These are phyloP conservation scores for Gymnothorax javanicus DNA, from an alignment of 2,797 vertebrate genomes.

Conservation along the genomic window DNA sequence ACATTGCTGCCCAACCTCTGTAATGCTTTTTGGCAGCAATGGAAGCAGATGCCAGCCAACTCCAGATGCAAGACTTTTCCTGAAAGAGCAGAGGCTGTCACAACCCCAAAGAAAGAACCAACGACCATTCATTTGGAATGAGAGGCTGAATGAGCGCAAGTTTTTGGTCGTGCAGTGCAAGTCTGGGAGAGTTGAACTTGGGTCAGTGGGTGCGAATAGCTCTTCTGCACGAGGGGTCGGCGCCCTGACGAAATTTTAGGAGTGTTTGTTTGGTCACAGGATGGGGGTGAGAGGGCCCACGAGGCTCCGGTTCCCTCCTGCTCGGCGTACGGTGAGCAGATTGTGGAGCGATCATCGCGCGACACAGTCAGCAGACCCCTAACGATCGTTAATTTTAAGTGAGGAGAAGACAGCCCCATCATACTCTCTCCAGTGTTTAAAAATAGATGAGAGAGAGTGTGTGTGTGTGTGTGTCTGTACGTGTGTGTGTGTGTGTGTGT, in stretches of 20 bases:
- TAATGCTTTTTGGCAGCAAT: no score
- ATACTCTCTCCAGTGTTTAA: background rate
- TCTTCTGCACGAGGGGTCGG: background rate
- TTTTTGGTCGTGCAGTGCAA: no score
- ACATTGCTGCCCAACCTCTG: no score
- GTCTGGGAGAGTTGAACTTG: background rate
- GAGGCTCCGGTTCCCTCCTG: slow-evolving; percentile 10
- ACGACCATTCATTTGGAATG: no score
- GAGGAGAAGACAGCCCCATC: slow-evolving; percentile 9
- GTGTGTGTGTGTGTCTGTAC: background rate
- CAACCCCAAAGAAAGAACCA: no score
- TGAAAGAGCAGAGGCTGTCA: no score
- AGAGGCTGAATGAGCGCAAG: no score
- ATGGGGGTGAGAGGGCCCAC: background rate
- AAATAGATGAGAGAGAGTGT: slow-evolving; percentile 10
- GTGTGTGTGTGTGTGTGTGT: background rate
- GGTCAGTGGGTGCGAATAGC: background rate
- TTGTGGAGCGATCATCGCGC: background rate
- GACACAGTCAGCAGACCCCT: background rate
- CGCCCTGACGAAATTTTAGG: background rate
- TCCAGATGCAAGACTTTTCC: no score
- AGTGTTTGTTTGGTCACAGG: background rate
- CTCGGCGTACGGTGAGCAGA: background rate
- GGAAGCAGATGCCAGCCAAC: no score
- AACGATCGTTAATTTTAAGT: slow-evolving; percentile 21